These are phyloP conservation scores for Typhlichthys eigenmanni DNA, from an alignment of 2,797 vertebrate species.

Conservation along the genomic window DNA sequence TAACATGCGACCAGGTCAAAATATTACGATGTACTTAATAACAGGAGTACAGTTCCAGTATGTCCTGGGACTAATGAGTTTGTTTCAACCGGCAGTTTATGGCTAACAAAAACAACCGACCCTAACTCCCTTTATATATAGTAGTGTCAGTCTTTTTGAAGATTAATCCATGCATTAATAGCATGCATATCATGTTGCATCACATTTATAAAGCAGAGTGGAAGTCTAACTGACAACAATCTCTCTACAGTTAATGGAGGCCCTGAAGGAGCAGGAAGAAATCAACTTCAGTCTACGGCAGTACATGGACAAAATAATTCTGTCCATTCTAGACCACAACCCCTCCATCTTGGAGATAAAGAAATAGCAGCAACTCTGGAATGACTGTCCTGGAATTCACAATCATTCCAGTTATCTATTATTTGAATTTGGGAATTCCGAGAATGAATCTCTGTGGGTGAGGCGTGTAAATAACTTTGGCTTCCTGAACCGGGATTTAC, in stretches of 20 bases:
- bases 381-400: constrained; percentile 21
- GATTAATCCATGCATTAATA: not conserved
- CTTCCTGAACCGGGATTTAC: constrained; percentile 11
- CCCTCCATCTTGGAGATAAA: constrained; percentile 98
- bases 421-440: constrained; percentile 8
- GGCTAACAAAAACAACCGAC: too few species aligned
- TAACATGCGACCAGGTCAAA: too few species aligned
- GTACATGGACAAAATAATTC: constrained; percentile 99
- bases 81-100: too few species aligned
- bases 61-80: too few species aligned
- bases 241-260: constrained; percentile 90
- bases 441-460: constrained; percentile 23
- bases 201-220: not conserved
- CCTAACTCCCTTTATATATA: too few species aligned
- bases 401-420: constrained; percentile 47
- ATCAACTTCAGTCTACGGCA: constrained; percentile 93
- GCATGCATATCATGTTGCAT: not conserved
- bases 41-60: too few species aligned
- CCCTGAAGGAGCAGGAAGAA: constrained; percentile 96
- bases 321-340: constrained; percentile 95
- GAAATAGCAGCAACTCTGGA: constrained; percentile 75
- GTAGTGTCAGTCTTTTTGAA: too few species aligned
- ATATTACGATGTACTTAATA: too few species aligned
- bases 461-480: constrained; percentile 26
- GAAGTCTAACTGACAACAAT: constrained; percentile 4